A percentile compares a stretch with the other conserved stretches of the same genome.
Evolutionary conservation across 2,113 vertebrate species (phyloP).

Genomic region (Physeter macrocephalus): DNA sequence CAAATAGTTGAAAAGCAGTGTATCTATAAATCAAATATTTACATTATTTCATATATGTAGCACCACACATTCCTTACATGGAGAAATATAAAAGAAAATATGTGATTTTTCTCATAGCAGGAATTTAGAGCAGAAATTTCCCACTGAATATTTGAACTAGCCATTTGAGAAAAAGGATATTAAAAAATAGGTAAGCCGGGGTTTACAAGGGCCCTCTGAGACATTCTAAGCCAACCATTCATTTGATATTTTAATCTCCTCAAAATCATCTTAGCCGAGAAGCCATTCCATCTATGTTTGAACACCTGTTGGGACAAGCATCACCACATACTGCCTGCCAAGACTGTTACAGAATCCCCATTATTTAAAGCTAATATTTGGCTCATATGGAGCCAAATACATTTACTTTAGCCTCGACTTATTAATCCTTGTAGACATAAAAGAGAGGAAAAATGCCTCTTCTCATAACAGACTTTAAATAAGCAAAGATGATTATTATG

Average conservation of each 20-base stretch:
- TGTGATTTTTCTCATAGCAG: neutral
- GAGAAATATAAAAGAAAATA: neutral
- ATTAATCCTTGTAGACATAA: neutral
- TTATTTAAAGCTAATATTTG: slow-evolving; percentile 4
- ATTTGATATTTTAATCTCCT: slow-evolving; percentile 4
- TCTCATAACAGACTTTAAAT: neutral
- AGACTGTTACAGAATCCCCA: neutral
- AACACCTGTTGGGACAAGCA: neutral
- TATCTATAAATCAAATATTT: neutral
- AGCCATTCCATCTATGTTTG: neutral
- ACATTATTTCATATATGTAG: neutral
- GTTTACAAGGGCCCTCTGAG: neutral
- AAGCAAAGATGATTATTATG: neutral
- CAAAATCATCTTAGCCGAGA: neutral
- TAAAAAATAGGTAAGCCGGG: neutral
- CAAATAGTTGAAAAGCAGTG: neutral
- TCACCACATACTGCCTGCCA: neutral
- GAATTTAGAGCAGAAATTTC: neutral
- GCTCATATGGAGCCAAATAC: neutral
- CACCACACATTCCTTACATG: neutral
- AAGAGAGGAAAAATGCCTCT: neutral
- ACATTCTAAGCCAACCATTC: neutral
- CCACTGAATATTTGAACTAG: neutral
- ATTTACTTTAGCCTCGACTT: neutral
- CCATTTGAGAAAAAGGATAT: neutral